A percentile compares a stretch with the other conserved stretches of the same genome.
Evolutionary conservation across 1,140 invertebrate genomes (phyloP).

Genomic region (Drosophila athabasca): DNA sequence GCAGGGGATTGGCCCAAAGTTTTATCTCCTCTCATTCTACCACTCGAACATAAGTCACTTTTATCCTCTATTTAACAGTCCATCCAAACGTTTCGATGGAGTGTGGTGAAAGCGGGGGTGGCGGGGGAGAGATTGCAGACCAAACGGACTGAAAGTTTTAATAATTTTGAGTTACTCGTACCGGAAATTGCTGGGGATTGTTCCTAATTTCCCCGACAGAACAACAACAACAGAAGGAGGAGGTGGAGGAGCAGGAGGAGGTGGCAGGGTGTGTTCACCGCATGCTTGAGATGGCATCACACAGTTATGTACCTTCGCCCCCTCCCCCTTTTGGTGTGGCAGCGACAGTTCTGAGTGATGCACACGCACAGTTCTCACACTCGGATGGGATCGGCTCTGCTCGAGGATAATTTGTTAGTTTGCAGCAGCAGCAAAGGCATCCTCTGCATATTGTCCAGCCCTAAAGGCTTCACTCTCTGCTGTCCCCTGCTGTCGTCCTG

Average conservation of each 20-base stretch:
- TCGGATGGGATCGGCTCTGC: conserved; percentile 11
- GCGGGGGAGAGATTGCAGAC: not conserved
- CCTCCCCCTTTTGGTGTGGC: conserved; percentile 15
- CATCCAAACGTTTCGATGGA: conserved; percentile 5
- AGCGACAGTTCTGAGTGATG: conserved; percentile 72
- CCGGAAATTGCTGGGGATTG: conserved; percentile 79
- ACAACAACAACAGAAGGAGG: conserved; percentile 50
- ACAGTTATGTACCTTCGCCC: too few species aligned
- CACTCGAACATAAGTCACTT: conserved; percentile 52
- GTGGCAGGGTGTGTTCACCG: conserved; percentile 50
- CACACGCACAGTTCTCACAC: conserved; percentile 69
- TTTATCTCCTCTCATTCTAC: conserved; percentile 44
- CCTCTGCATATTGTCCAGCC: conserved; percentile 8
- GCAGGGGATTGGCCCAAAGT: conserved; percentile 55
- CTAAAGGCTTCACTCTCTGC: conserved; percentile 20
- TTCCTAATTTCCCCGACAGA: conserved; percentile 81
- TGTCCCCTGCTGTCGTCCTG: not conserved
- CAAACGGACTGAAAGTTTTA: conserved; percentile 47
- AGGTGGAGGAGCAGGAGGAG: conserved; percentile 52
- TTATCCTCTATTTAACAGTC: conserved; percentile 56
- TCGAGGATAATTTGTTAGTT: conserved; percentile 72
- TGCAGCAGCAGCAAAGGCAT: conserved; percentile 4
- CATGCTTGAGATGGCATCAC: conserved; percentile 76
- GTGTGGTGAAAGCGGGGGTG: not conserved
- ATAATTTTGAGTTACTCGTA: conserved; percentile 72